phyloP scores from a whole-genome alignment of 2,113 vertebrate genomes.

The Erpornis zantholeuca region DNA sequence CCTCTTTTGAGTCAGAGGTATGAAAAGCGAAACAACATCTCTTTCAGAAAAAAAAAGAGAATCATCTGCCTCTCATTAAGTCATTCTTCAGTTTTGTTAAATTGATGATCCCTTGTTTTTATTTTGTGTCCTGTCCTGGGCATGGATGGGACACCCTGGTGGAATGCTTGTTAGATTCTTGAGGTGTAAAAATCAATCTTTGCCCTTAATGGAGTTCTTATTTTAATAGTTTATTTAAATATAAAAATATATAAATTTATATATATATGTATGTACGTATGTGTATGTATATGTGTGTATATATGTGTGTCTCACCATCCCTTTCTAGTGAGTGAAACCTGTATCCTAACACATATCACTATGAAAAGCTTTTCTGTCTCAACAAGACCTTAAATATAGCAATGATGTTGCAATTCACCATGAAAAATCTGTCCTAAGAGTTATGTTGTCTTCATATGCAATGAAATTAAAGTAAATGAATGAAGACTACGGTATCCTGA shows the following conservation, averaged over 20 bases:
- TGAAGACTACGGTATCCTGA: background rate
- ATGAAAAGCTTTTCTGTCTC: background rate
- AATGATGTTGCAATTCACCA: background rate
- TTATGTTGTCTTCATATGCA: background rate
- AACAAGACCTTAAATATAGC: background rate
- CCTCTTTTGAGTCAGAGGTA: background rate
- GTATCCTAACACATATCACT: background rate
- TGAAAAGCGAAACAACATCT: background rate
- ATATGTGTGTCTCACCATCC: background rate
- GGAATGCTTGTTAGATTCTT: constrained; percentile 27
- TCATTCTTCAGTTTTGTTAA: background rate
- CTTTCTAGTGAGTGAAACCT: background rate
- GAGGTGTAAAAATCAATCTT: constrained; percentile 48
- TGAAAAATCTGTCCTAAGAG: constrained; percentile 1
- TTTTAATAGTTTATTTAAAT: background rate
- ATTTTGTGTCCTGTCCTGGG: background rate
- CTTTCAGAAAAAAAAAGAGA: background rate
- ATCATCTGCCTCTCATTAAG: background rate
- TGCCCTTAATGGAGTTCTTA: constrained; percentile 18
- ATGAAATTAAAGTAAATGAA: background rate
- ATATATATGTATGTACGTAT: background rate
- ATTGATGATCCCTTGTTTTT: background rate
- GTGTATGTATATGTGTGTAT: accelerated
- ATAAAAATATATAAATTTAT: background rate
- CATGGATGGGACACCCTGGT: background rate